Evolutionary conservation across 2,888 invertebrate species (phyloP), one percentile per base, ranked within the genome.

Genomic region (Drosophila rubida): DNA sequence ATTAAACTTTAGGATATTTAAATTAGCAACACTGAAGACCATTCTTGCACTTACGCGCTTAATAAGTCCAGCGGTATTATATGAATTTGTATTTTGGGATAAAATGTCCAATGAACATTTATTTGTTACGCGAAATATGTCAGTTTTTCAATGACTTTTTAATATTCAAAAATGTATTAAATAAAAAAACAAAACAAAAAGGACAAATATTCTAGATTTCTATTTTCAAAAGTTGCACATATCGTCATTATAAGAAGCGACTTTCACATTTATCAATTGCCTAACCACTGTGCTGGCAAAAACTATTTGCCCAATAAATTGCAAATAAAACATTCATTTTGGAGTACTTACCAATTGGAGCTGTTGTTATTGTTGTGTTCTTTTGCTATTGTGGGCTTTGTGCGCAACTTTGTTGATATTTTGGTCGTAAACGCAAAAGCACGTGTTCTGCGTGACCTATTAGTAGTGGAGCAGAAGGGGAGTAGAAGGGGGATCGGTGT

Each of bases 321-420:
- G 41, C 42, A 77, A 50, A 54, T 57, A 64, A 67, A 68, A 58
- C 48, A 54, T 9, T 55, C n/a, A 46, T 14, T 54, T 37, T 22
- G 16, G 60, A 68, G 42, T 78, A 73, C 77, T 60, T 42, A 86
- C 88, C 88, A 78, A 87, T 73, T 80, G 57, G 54, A 64, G 57
- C 49, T 54, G 41, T 25, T 25, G 25, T 25, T 79, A 44, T 60
- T 63, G 66, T 62, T 63, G 30, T 32, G 41, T 39, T 32, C 16
- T 59, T 63, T 39, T 64, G 51, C 41, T 16, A 45, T 54, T 30
- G 19, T 50, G 25, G 19, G 49, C 55, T 48, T 53, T 63, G 59
- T 57, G 19, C 60, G 50, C 37, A 42, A 25, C 59, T 58, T 58
- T 72, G 67, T 69, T 69, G 62, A 45, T 75, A 59, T 75, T 78